Percentiles rank a stretch among this genome's conserved stretches.
phyloP scores from a whole-genome alignment of 2,797 vertebrate species.

The Sebastolobus alascanus region DNA sequence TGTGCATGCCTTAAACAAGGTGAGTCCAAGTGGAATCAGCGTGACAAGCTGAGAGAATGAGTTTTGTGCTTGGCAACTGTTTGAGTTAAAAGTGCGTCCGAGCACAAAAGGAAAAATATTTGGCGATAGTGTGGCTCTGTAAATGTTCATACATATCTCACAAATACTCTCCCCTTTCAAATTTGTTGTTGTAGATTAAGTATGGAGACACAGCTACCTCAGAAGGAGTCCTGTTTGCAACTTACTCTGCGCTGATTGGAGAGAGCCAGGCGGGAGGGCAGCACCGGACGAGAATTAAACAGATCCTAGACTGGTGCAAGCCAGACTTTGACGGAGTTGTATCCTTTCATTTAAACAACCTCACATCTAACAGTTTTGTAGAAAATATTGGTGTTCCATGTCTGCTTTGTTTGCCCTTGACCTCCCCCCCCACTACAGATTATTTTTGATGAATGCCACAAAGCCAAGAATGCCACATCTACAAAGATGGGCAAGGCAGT shows the following conservation, averaged over 20 bases:
- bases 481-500: conserved; percentile 99
- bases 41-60: background rate
- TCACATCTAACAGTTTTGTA: background rate
- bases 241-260: conserved; percentile 97
- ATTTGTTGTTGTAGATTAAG: conserved; percentile 88
- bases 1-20: conserved; percentile 98
- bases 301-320: conserved; percentile 98
- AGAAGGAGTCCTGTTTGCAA: conserved; percentile 98
- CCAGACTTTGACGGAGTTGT: conserved; percentile 96
- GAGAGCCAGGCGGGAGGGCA: conserved; percentile 98
- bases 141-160: background rate
- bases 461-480: conserved; percentile 98
- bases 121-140: background rate
- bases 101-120: background rate
- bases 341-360: conserved; percentile 85
- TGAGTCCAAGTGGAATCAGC: conserved; percentile 63
- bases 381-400: background rate
- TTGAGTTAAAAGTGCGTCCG: background rate
- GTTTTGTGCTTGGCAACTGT: background rate
- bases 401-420: conserved; percentile 78
- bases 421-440: conserved; percentile 83
- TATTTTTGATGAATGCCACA: conserved; percentile 99
- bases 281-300: conserved; percentile 94
- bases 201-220: conserved; percentile 99
- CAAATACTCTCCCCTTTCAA: background rate